Evolutionary conservation across 1,140 invertebrate species (phyloP).

Genomic region (Marisa cornuarietis): DNA sequence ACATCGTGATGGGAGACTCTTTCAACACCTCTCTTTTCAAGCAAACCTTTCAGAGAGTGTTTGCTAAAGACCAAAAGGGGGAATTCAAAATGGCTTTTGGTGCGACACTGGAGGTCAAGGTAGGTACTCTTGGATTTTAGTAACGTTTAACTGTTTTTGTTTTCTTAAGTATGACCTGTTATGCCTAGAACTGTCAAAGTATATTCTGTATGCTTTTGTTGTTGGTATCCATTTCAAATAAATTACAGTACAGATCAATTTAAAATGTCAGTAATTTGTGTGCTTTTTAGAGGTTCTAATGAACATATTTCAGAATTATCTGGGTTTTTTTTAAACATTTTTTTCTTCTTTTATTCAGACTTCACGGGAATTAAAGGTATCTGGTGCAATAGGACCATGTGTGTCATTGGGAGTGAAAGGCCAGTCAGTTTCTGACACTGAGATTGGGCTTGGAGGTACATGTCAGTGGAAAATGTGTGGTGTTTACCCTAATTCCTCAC

Average conservation of each 20-base stretch:
- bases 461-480: constrained; percentile 99
- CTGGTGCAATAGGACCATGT: constrained; percentile 95
- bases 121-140: constrained; percentile 30
- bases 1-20: constrained; percentile 99
- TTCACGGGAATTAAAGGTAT: constrained; percentile 75
- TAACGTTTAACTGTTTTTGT: neutral
- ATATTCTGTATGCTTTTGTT: too few relatives aligned
- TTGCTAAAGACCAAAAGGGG: constrained; percentile 89
- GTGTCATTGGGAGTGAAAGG: constrained; percentile 92
- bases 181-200: too few relatives aligned
- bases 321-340: too few relatives aligned
- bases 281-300: neutral
- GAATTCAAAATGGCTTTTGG: constrained; percentile 99
- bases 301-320: neutral
- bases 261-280: neutral
- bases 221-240: neutral
- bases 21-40: constrained; percentile 99
- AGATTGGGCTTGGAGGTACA: constrained; percentile 93
- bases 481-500: constrained; percentile 89
- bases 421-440: constrained; percentile 90
- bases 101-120: constrained; percentile 94
- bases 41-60: constrained; percentile 98
- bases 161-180: neutral
- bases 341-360: constrained; percentile 66
- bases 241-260: neutral